These are phyloP conservation scores for Proales similis DNA, from an alignment of 1,140 invertebrate species.

Conservation along the genomic window DNA sequence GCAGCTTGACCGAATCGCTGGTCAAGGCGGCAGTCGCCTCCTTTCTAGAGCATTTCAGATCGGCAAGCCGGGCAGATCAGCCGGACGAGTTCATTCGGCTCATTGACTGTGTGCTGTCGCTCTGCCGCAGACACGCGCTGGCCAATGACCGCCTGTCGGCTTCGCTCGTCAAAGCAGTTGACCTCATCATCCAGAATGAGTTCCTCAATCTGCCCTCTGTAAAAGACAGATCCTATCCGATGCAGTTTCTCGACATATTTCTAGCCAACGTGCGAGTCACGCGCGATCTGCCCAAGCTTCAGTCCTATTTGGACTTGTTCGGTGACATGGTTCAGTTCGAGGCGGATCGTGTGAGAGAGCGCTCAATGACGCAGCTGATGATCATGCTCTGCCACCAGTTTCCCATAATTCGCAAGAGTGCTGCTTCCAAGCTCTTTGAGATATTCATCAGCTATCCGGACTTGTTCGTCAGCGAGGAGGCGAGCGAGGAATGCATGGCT, in stretches of 20 bases:
- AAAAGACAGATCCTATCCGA: conserved; percentile 1
- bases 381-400: conserved; percentile 23
- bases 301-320: conserved; percentile 22
- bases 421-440: conserved; percentile 23
- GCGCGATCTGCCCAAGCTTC: conserved; percentile 17
- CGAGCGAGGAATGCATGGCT: conserved; percentile 12
- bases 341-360: conserved; percentile 12
- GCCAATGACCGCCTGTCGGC: conserved; percentile 10
- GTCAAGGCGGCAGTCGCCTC: conserved; percentile 10
- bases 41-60: conserved; percentile 17
- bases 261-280: conserved; percentile 15
- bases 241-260: conserved; percentile 13
- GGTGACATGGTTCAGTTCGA: conserved; percentile 33
- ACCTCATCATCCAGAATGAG: conserved; percentile 27
- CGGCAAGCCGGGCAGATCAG: not conserved
- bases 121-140: not conserved
- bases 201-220: not conserved
- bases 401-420: conserved; percentile 9
- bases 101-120: conserved; percentile 3
- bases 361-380: conserved; percentile 7
- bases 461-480: conserved; percentile 2
- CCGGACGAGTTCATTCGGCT: not conserved
- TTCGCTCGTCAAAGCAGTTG: conserved; percentile 26
- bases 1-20: conserved; percentile 20
- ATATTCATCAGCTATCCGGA: conserved; percentile 26